Evolutionary conservation across 2,113 vertebrate species (phyloP), one percentile per base, ranked within the genome.

Genomic region (Scartelaos histophorus): DNA sequence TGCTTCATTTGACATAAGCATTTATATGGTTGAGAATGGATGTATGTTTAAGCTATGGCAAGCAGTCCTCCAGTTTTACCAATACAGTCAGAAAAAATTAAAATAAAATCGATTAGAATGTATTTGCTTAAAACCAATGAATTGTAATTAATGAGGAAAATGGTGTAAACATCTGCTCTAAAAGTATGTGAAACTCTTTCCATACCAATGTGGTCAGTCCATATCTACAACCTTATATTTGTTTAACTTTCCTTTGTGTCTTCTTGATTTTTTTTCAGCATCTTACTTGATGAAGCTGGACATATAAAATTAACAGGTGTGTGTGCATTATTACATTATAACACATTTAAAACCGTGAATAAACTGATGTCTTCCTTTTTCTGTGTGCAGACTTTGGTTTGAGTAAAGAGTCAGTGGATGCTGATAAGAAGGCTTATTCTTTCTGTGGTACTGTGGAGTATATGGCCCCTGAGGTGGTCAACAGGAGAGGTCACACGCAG

Each of bases 241-340:
- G 61, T 68, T 15, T 21, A 0, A 58, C 56, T 58, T 22, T 10
- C 9, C 13, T 58, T 16, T 43, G 16, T 65, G 66, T 95, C 91
- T 95, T 95, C 92, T 95, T 97, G 87, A 95, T 94, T 98, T 43
- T 94, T 98, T 43, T 98, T 93, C 95, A 99, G 97, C 95, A 98
- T 99, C 96, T 96, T 99, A 93, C 96, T 98, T 94, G 98, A 98
- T 95, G 98, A 99, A 97, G 95, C 96, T 95, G 98, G 98, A 95
- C 96, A 99, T 94, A 98, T 98, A 95, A 98, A 98, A 90, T 94
- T 99, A 95, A 99, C 97, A 96, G 97, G 97, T 99, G 93, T 70
- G 92, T 71, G 76, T 61, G 47, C 22, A 24, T 1, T 0, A 54
- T 62, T 61, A 54, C 29, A 38, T 2, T 0, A 60, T 53, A 12